A percentile compares a stretch with the other conserved stretches of the same genome.
phyloP scores from a whole-genome alignment of 23 tunicate genomes.

The Halocynthia roretzi region DNA sequence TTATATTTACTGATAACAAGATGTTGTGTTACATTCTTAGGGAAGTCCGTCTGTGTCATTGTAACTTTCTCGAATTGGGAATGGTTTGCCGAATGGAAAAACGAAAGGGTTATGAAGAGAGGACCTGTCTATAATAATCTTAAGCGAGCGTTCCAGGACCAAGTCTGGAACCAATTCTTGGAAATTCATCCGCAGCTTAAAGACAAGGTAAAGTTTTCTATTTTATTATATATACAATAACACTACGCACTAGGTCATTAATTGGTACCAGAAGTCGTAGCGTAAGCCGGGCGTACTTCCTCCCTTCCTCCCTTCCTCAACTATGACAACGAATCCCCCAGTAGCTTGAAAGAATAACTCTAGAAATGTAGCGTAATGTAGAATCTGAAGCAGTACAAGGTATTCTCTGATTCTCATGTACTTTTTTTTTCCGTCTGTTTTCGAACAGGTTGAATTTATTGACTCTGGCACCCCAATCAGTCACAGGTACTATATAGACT shows the following conservation, averaged over 20 bases:
- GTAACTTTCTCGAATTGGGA: slow-evolving; percentile 30
- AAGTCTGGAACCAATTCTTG: slow-evolving; percentile 25
- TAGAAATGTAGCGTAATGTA: too few relatives aligned
- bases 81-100: slow-evolving; percentile 38
- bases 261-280: neutral
- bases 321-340: too few relatives aligned
- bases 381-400: too few relatives aligned
- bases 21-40: neutral
- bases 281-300: too few relatives aligned
- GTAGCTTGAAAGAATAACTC: too few relatives aligned
- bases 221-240: neutral
- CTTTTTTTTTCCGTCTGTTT: neutral
- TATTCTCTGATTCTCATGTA: too few relatives aligned
- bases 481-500: slow-evolving; percentile 12
- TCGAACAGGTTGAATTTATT: slow-evolving; percentile 21
- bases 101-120: slow-evolving; percentile 28
- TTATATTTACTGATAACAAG: too few relatives aligned
- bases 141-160: slow-evolving; percentile 19
- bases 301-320: too few relatives aligned
- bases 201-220: slow-evolving; percentile 10
- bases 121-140: slow-evolving; percentile 28
- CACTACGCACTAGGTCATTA: neutral
- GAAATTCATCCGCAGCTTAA: slow-evolving; percentile 19
- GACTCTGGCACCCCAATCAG: slow-evolving; percentile 32
- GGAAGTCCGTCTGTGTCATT: slow-evolving; percentile 27